Evolutionary conservation across 2,113 vertebrate species (phyloP), one percentile per base, ranked within the genome.

Genomic region (Cygnus buccinator): DNA sequence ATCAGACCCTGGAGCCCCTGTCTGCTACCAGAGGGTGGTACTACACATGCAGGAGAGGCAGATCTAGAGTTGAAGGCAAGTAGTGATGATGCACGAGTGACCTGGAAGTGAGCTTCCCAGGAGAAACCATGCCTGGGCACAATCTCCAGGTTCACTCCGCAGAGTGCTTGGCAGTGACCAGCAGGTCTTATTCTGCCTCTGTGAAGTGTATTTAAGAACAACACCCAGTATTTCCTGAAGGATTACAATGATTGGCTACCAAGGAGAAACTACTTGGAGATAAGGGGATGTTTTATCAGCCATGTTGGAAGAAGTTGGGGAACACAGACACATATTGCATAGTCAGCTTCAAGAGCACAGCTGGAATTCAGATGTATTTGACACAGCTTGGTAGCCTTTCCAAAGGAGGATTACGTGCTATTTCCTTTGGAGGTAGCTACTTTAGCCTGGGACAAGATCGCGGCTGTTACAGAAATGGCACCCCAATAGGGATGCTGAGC

Each of bases 391-490:
- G 94, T n/a, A 94, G 63, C 84, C 50, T 79, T 89, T 90, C 75
- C 83, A 20, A 91, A 91, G 77, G 59, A 81, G 65, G 91, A 86
- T 80, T 85, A 84, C 83, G 92, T 89, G 93, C 77, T 81, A n/a
- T 58, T 96, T 96, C 96, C 96, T 94, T 89, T 83, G 91, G 95
- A 94, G 81, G 67, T 52, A 93, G 86, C 92, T 96, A 94, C 86
- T 67, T 72, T 39, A 90, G 83, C 80, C 39, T 55, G 73, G 95
- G 77, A 94, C 33, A 70, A 84, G 84, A 48, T 67, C 54, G 57
- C 0, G 39, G 75, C 65, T 77, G 61, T 77, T 75, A 44, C 9
- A 55, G 87, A 94, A 94, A 72, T 41, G 39, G 84, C 59, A 87
- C 4, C 12, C 44, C 21, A 12, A 11, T 0, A 5, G 62, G 89